Base-by-base conservation (phyloP, 2,797 vertebrate genomes). In the Sebastes steindachneri region DNA sequence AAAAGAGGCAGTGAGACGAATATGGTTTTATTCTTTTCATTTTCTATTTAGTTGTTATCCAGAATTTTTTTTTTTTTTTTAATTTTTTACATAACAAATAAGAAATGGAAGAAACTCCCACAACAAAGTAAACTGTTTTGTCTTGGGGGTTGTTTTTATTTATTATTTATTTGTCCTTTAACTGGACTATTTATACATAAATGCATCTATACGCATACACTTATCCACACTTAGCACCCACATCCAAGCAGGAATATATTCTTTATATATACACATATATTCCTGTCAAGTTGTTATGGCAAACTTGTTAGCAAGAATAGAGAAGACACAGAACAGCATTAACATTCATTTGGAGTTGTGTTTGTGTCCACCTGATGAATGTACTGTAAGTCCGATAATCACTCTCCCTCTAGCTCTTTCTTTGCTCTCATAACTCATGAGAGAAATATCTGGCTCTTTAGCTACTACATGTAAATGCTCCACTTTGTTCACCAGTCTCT, bases 11-110 rank as follows among this genome's bases (percentile, higher is more conserved):
- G 45, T 6, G 60, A 74, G 45, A 41, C 59, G 57, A 67, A 68
- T 80, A 33, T 70, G 14, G 62, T 55, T 79, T 41, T 62, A 17
- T 17, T 64, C 45, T 31, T 26, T 63, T 59, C n/a, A 2, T 23
- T 63, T 58, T 63, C n/a, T 79, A 31, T 67, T 74, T 17, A 28
- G 11, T 67, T 82, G 15, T 82, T 79, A 45, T 73, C 67, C 2
- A 71, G 17, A 28, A 21, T n/a, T 25, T 10, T 14, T 19, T 28
- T 21, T 45, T n/a, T 11, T 29, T 37, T 26, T 48, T n/a, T 28
- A 5, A 9, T 35, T 51, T 37, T 68, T 70, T 25, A 14, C 26
- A 69, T 57, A 4, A 8, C 31, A 58, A 41, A 48, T 45, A 48
- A 4, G 2, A 48, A 25, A 41, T 26, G 62, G 4, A 25, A 11